These are phyloP conservation scores for Hormaphis cornu DNA, from an alignment of 1,140 invertebrate genomes.

Conservation along the genomic window DNA sequence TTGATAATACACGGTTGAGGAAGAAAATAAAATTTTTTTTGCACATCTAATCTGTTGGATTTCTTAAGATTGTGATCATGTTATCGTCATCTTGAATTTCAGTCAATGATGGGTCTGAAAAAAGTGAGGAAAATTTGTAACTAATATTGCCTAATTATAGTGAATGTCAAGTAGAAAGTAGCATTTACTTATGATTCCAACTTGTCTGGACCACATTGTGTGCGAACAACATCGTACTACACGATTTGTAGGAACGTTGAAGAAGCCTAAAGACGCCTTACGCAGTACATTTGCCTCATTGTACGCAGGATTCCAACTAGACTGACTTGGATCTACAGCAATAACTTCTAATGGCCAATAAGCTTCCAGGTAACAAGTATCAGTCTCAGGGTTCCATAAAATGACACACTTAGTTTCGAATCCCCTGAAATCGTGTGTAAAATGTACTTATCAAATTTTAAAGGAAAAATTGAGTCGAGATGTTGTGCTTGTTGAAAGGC, in stretches of 20 bases:
- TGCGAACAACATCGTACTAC: slow-evolving; percentile 19
- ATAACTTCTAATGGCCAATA: slow-evolving; percentile 34
- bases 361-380: slow-evolving; percentile 37
- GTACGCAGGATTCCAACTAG: slow-evolving; percentile 34
- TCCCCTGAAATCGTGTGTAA: slow-evolving; percentile 31
- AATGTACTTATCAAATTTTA: not conserved
- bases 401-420: slow-evolving; percentile 38
- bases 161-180: not conserved
- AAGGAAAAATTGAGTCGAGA: too few species aligned
- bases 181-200: not conserved
- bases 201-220: slow-evolving; percentile 8
- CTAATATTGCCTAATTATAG: not conserved
- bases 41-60: not conserved
- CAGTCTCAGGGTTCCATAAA: slow-evolving; percentile 36
- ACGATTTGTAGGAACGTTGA: not conserved
- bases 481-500: not conserved
- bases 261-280: slow-evolving; percentile 17
- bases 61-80: slow-evolving; percentile 11
- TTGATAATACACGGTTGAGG: not conserved
- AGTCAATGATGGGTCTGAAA: not conserved
- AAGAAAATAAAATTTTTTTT: not conserved
- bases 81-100: slow-evolving; percentile 27
- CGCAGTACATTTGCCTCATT: slow-evolving; percentile 34
- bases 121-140: not conserved
- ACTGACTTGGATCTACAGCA: not conserved